A percentile compares a stretch with the other conserved stretches of the same genome.
These are phyloP conservation scores for Diarsia rubi DNA, from an alignment of 2,888 invertebrate genomes.

Conservation along the genomic window DNA sequence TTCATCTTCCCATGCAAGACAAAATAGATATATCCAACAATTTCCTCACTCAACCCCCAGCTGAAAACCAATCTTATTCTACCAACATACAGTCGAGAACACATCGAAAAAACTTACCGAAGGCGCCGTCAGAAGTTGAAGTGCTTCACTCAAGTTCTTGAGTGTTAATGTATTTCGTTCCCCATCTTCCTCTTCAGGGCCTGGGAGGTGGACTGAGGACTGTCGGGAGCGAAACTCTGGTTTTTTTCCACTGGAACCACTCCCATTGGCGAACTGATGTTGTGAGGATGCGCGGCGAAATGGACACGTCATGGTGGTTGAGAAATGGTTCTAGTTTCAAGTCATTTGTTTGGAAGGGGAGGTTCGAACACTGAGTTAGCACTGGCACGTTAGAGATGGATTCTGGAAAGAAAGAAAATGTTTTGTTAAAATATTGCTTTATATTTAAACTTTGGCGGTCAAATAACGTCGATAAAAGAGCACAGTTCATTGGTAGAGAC, in stretches of 20 bases:
- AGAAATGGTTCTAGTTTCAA: conserved; percentile 39
- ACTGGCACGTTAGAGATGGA: conserved; percentile 33
- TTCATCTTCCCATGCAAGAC: conserved; percentile 37
- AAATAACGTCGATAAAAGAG: not conserved
- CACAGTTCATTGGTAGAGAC: no score
- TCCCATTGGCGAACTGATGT: conserved; percentile 89
- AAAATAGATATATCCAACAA: conserved; percentile 38
- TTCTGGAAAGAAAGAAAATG: conserved; percentile 53
- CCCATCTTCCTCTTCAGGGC: conserved; percentile 92
- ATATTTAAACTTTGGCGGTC: not conserved
- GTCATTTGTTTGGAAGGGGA: conserved; percentile 53
- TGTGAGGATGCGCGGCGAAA: conserved; percentile 91
- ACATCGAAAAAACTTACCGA: conserved; percentile 91
- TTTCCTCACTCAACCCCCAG: not conserved
- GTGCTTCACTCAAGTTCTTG: conserved; percentile 95
- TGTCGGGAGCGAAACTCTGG: conserved; percentile 91
- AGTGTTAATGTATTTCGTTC: conserved; percentile 93
- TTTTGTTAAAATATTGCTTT: not conserved
- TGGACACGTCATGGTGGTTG: conserved; percentile 88
- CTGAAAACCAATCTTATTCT: conserved; percentile 12
- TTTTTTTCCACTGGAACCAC: conserved; percentile 81
- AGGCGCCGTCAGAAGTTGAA: conserved; percentile 95
- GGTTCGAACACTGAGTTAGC: conserved; percentile 31
- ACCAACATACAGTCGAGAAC: conserved; percentile 4
- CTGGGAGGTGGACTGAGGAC: conserved; percentile 92